Evolutionary conservation across 2,797 vertebrate species (phyloP).

Genomic region (Ciconia nigra): DNA sequence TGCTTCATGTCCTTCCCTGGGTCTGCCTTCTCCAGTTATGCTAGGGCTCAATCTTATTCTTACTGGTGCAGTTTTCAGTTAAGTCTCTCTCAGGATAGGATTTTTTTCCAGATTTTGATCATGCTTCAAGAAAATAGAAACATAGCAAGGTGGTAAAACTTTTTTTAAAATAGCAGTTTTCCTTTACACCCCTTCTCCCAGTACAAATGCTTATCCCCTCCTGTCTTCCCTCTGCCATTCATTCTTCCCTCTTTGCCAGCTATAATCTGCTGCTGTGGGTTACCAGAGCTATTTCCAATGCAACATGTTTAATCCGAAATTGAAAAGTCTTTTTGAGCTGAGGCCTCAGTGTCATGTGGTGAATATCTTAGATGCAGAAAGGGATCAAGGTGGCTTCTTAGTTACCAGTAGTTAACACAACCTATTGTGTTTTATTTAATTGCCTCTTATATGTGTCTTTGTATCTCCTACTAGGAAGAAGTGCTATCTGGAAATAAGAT

Average conservation of each 20-base stretch:
- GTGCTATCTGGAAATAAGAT: neutral
- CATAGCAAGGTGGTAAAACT: neutral
- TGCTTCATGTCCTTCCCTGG: neutral
- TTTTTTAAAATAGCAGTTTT: neutral
- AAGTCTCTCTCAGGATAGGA: neutral
- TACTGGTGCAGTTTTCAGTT: neutral
- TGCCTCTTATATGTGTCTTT: neutral
- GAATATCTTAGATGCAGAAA: slow-evolving; percentile 3
- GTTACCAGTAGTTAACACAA: slow-evolving; percentile 44
- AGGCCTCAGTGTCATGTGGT: neutral
- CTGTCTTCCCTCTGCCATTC: neutral
- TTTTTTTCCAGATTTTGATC: neutral
- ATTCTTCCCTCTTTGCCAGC: neutral
- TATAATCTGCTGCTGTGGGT: neutral
- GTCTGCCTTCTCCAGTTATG: neutral
- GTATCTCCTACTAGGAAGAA: neutral
- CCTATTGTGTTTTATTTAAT: slow-evolving; percentile 28
- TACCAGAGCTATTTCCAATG: slow-evolving; percentile 10
- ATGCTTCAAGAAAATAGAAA: neutral
- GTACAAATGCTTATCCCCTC: neutral
- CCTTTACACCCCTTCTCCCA: neutral
- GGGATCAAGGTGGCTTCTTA: slow-evolving; percentile 31
- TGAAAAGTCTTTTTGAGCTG: slow-evolving; percentile 50
- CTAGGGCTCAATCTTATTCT: neutral
- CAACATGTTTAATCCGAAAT: slow-evolving; percentile 29